These are phyloP conservation scores for Drosophila atripex DNA, from an alignment of 2,888 invertebrate species.

Conservation along the genomic window DNA sequence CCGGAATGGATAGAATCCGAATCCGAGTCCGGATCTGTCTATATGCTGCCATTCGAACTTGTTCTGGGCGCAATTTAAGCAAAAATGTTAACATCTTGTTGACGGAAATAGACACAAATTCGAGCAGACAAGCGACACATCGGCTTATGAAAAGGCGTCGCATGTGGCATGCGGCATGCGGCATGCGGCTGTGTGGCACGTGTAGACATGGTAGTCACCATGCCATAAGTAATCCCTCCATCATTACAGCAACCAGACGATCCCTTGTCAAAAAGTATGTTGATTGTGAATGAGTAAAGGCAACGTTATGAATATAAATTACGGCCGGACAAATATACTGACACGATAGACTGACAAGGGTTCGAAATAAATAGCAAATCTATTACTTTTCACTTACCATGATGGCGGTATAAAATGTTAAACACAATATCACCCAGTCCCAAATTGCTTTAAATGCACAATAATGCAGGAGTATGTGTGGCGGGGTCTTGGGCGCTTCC, in stretches of 20 bases:
- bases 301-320: slow-evolving; percentile 4
- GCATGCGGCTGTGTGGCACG: slow-evolving; percentile 46
- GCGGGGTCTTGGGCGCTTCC: slow-evolving; percentile 99
- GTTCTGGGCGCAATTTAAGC: slow-evolving; percentile 65
- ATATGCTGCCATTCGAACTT: slow-evolving; percentile 16
- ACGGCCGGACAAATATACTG: neutral
- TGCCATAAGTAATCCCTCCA: slow-evolving; percentile 31
- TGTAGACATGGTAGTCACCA: slow-evolving; percentile 9
- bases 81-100: slow-evolving; percentile 78
- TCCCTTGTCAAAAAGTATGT: slow-evolving; percentile 16
- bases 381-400: slow-evolving; percentile 79
- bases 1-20: neutral
- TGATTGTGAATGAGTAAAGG: neutral
- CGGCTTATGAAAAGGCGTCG: slow-evolving; percentile 42
- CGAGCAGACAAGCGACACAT: slow-evolving; percentile 64
- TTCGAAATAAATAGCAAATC: too few relatives aligned
- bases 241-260: neutral
- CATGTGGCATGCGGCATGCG: slow-evolving; percentile 3
- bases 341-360: neutral
- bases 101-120: slow-evolving; percentile 75
- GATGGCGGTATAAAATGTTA: slow-evolving; percentile 98
- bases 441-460: slow-evolving; percentile 99
- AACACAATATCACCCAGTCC: slow-evolving; percentile 99
- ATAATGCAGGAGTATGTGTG: slow-evolving; percentile 99
- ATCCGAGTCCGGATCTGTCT: neutral